A percentile compares a stretch with the other conserved stretches of the same genome.
These are phyloP conservation scores for Aplysia californica DNA, from an alignment of 1,140 invertebrate species.

Conservation along the genomic window DNA sequence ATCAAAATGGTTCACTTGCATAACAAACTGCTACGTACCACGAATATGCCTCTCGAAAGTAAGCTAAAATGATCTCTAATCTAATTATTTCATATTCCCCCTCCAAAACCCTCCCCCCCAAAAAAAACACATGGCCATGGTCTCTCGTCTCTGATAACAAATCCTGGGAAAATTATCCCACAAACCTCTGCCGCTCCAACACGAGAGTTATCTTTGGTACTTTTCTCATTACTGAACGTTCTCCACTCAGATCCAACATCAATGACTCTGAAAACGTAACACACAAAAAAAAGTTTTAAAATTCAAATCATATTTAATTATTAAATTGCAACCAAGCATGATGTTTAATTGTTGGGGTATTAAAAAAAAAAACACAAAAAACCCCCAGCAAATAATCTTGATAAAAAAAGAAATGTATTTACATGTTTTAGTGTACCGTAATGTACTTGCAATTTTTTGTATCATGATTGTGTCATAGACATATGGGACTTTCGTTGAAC, in stretches of 20 bases:
- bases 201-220: conserved; percentile 96
- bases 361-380: not conserved
- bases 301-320: not conserved
- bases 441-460: too few relatives aligned
- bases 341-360: not conserved
- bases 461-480: too few relatives aligned
- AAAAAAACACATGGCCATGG: too few relatives aligned
- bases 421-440: not conserved
- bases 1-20: too few relatives aligned
- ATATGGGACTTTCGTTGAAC: too few relatives aligned
- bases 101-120: too few relatives aligned
- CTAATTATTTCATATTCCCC: too few relatives aligned
- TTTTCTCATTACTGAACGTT: conserved; percentile 99
- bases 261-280: conserved; percentile 80
- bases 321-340: not conserved
- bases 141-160: too few relatives aligned
- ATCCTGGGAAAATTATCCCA: too few relatives aligned
- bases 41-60: too few relatives aligned
- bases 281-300: not conserved
- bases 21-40: too few relatives aligned
- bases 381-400: not conserved
- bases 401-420: not conserved
- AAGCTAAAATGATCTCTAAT: too few relatives aligned
- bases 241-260: conserved; percentile 99
- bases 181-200: conserved; percentile 82